Evolutionary conservation across 2,888 invertebrate genomes (phyloP).

Genomic region (Frankliniella fusca): DNA sequence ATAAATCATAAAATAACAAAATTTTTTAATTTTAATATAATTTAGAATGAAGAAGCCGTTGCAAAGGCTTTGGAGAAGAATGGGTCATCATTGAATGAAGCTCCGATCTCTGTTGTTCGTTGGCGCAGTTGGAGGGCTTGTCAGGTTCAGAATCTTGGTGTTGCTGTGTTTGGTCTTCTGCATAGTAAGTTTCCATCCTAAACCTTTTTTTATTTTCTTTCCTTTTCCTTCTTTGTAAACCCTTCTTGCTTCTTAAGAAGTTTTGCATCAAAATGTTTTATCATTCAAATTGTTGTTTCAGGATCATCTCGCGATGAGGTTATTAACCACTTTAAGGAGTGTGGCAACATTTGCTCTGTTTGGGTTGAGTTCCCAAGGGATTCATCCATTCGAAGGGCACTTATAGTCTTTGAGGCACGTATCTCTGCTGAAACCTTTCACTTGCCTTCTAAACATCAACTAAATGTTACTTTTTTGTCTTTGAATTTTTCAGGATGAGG

Average conservation of each 20-base stretch:
- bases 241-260: too few relatives aligned
- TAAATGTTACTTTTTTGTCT: neutral
- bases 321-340: neutral
- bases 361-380: constrained; percentile 11
- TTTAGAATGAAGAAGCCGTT: neutral
- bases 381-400: neutral
- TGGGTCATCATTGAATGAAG: neutral
- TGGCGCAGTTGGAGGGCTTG: constrained; percentile 17
- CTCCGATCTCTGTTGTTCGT: neutral
- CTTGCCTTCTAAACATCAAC: neutral
- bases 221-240: too few relatives aligned
- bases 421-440: neutral
- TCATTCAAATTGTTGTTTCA: neutral
- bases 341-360: constrained; percentile 8
- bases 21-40: neutral
- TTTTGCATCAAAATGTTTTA: neutral
- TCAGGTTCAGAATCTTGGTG: neutral
- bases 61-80: neutral
- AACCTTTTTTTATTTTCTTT: too few relatives aligned
- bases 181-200: neutral
- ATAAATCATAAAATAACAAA: too few relatives aligned
- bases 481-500: neutral
- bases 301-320: constrained; percentile 1
- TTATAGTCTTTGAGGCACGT: constrained; percentile 1
- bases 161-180: constrained; percentile 7